Percentiles rank a stretch among this genome's conserved stretches.
Conservation (phyloP, 2,888 invertebrate species). For the Linnaemya vulpina region DNA sequence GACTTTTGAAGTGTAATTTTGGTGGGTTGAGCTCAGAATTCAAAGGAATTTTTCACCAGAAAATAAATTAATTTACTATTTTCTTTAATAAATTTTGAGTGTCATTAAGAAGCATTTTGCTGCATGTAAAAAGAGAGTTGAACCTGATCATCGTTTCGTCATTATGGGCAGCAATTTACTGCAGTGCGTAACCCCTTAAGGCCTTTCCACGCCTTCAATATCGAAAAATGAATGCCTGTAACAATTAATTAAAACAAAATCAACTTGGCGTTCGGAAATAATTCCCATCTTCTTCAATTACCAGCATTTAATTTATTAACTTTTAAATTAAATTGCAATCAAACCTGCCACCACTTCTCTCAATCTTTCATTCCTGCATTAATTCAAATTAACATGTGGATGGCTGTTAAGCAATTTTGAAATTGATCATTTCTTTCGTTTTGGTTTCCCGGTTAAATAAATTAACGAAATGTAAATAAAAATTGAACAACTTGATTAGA, state of each 20-base stretch:
- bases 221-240: too few relatives aligned
- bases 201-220: too few relatives aligned
- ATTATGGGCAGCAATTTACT: constrained; percentile 5
- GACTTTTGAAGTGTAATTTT: too few relatives aligned
- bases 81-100: too few relatives aligned
- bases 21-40: too few relatives aligned
- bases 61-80: too few relatives aligned
- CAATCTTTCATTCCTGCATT: neutral
- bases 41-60: too few relatives aligned
- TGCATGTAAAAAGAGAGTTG: too few relatives aligned
- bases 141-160: too few relatives aligned
- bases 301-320: neutral
- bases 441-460: neutral
- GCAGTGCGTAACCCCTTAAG: too few relatives aligned
- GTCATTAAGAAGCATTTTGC: too few relatives aligned
- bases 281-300: neutral
- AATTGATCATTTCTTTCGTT: constrained; percentile 38
- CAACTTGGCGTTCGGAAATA: neutral
- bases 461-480: constrained; percentile 62
- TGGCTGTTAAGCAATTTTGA: neutral
- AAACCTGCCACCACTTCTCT: neutral
- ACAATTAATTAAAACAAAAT: too few relatives aligned
- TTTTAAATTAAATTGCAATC: constrained; percentile 6
- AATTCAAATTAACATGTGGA: constrained; percentile 11
- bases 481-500: constrained; percentile 68